Base-by-base conservation (phyloP, 2,888 invertebrate species). In the Galeopsomyia nigrocyanea region DNA sequence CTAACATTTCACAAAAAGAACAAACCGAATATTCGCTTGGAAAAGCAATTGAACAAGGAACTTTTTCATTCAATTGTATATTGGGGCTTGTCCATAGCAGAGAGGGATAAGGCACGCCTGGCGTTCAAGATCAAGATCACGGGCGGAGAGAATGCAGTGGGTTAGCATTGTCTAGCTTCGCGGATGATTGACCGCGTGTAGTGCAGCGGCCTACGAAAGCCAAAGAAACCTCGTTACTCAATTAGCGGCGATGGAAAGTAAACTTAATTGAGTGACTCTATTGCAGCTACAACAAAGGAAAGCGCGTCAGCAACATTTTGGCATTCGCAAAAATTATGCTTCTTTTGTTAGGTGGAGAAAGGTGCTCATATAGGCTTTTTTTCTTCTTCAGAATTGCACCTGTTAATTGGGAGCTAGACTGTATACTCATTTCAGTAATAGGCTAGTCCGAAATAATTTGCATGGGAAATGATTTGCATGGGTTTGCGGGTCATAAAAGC, bases 81-180 rank as follows among this genome's bases (percentile, higher is more conserved):
- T 17, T 14, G 53, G 0, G 51, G 31, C 51, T 31, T 63, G 51
- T 51, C 55, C 61, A 62, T 62, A 61, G 26, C 17, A 55, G 55
- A 49, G 26, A 50, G 55, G 10, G 31, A 13, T 26, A 26, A 51
- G 64, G 46, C 63, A 51, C 50, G 58, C 67, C 67, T 56, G 78
- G 77, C 77, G 79, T 73, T 76, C 79, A 81, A 81, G 82, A 82
- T 82, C 81, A 82, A 80, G 81, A 56, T 66, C 50, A 22, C 26
- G 26, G 5, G 7, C 13, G 1, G 39, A 3, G 39, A 9, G 39
- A 39, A 39, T 7, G 39, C 10, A 10, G 39, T 39, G 39, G 39
- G 39, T 39, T 39, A 39, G 39, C 39, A 39, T 39, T 39, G 39
- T 39, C 10, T 39, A 10, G 39, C 39, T 39, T 39, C 13, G 10